Percentiles rank a stretch among this genome's conserved stretches.
phyloP scores from a whole-genome alignment of 2,888 invertebrate genomes.

The Eupelmus urozonus region DNA sequence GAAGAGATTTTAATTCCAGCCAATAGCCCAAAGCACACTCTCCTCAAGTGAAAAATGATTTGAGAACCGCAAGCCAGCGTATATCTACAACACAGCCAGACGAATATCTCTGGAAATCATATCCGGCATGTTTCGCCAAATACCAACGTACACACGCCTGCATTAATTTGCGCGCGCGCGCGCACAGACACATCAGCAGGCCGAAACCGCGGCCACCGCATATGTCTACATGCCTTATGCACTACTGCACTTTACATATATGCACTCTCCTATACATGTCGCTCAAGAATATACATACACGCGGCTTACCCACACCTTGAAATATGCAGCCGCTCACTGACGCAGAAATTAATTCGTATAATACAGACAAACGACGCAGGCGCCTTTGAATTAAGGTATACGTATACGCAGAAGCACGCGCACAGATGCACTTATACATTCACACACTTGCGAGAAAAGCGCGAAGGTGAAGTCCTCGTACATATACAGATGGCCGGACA shows the following conservation, averaged over 20 bases:
- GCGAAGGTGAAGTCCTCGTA: too few species aligned
- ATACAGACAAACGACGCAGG: background rate
- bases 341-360: background rate
- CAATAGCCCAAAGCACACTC: background rate
- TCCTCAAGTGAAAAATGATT: conserved; percentile 1
- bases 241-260: background rate
- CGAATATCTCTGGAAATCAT: conserved; percentile 29
- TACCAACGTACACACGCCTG: conserved; percentile 3
- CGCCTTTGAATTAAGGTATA: background rate
- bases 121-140: conserved; percentile 21
- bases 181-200: background rate
- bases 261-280: too few species aligned
- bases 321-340: too few species aligned
- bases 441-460: too few species aligned
- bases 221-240: background rate
- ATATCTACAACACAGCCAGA: background rate
- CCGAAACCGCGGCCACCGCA: conserved; percentile 17
- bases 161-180: conserved; percentile 29
- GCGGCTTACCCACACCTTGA: background rate
- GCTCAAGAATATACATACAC: too few species aligned
- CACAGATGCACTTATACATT: background rate
- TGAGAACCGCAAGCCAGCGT: background rate
- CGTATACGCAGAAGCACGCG: background rate
- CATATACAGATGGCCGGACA: too few species aligned
- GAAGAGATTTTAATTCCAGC: background rate